phyloP scores from a whole-genome alignment of 2,113 vertebrate species.

The Arothron firmamentum region DNA sequence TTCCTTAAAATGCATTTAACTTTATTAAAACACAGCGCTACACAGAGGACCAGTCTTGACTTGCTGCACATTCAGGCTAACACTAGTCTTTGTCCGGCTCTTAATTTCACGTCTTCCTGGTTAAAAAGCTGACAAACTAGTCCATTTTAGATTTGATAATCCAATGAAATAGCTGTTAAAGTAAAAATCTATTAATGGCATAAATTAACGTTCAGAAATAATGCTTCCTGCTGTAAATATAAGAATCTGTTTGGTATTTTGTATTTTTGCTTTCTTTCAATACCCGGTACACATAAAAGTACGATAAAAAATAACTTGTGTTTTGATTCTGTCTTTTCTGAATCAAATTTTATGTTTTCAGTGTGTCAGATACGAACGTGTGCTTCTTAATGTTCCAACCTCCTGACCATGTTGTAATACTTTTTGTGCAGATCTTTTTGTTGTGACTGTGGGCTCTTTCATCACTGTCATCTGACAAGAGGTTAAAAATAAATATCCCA shows the following conservation, averaged over 20 bases:
- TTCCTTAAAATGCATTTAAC: no score
- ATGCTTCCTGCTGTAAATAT: constrained; percentile 33
- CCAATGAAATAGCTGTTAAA: no score
- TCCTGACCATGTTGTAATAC: constrained; percentile 33
- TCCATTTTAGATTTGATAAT: no score
- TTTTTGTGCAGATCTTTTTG: constrained; percentile 45
- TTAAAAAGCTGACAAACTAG: no score
- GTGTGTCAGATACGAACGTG: constrained; percentile 36
- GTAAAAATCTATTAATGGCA: neutral
- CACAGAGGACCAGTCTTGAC: no score
- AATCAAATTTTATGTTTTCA: constrained; percentile 26
- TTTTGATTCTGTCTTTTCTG: constrained; percentile 4
- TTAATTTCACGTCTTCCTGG: no score
- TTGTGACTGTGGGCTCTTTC: constrained; percentile 35
- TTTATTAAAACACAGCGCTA: no score
- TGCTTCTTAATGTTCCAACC: constrained; percentile 42
- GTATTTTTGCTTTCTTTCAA: constrained; percentile 11
- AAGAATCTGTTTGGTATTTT: constrained; percentile 28
- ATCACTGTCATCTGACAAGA: constrained; percentile 43
- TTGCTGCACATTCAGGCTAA: no score
- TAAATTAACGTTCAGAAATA: no score
- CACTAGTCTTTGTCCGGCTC: no score
- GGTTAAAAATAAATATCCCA: constrained; percentile 54
- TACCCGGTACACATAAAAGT: constrained; percentile 19
- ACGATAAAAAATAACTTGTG: constrained; percentile 4